Conservation (phyloP, 2,113 vertebrate genomes). For the Tor tambroides region DNA sequence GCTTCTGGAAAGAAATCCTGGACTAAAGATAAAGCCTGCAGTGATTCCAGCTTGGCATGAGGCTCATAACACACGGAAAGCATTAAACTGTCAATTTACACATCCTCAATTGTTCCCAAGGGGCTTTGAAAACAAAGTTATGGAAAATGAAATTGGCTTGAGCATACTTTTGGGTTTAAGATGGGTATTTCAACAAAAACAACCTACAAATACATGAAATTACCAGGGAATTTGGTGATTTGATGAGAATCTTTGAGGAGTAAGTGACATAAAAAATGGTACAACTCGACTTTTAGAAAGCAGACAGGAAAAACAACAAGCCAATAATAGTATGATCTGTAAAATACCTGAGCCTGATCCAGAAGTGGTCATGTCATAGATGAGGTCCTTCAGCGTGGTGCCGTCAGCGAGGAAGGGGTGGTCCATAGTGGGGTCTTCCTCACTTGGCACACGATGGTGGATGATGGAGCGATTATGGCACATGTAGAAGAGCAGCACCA, state of each 20-base stretch:
- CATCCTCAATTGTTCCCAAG: not conserved
- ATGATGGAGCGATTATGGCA: slow-evolving; percentile 90
- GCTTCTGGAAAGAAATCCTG: not conserved
- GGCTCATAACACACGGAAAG: not conserved
- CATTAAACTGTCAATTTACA: slow-evolving; percentile 15
- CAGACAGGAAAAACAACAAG: not conserved
- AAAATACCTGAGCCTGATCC: slow-evolving; percentile 92
- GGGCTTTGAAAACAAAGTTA: not conserved
- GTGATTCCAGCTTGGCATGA: not conserved
- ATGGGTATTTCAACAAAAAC: not conserved
- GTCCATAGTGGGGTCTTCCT: slow-evolving; percentile 92
- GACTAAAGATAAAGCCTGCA: not conserved
- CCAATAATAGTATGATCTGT: not conserved
- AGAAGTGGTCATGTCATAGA: slow-evolving; percentile 98
- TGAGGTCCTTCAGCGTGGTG: slow-evolving; percentile 94
- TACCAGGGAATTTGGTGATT: not conserved
- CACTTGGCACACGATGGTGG: slow-evolving; percentile 93
- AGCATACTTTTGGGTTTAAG: not conserved
- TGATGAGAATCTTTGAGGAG: not conserved
- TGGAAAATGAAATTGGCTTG: not conserved
- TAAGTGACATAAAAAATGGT: not conserved
- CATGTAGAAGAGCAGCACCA: slow-evolving; percentile 91
- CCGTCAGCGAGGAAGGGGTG: slow-evolving; percentile 94
- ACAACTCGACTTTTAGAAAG: not conserved
- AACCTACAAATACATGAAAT: not conserved